phyloP scores from a whole-genome alignment of 2,888 invertebrate genomes.

The Thyatira batis region DNA sequence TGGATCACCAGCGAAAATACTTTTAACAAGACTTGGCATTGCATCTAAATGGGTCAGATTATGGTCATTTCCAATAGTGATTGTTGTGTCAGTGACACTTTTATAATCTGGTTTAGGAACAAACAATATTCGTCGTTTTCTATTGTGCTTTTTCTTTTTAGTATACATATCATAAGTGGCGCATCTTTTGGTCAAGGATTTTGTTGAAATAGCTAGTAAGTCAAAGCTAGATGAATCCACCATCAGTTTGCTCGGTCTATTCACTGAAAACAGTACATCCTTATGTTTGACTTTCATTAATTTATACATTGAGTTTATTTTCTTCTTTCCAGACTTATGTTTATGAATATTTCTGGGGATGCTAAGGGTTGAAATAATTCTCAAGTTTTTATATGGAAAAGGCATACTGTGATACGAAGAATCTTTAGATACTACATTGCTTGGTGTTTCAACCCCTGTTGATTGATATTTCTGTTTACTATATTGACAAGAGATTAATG shows the following conservation, averaged over 20 bases:
- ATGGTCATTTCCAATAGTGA: constrained; percentile 11
- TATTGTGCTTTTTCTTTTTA: constrained; percentile 18
- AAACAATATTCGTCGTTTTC: constrained; percentile 32
- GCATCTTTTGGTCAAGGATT: constrained; percentile 46
- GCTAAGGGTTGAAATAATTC: constrained; percentile 64
- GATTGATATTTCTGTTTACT: constrained; percentile 24
- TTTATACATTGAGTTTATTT: constrained; percentile 23
- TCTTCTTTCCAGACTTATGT: constrained; percentile 17
- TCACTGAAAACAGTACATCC: constrained; percentile 33
- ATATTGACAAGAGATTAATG: constrained; percentile 28
- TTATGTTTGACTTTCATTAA: constrained; percentile 31
- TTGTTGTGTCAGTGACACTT: constrained; percentile 28
- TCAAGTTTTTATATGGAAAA: constrained; percentile 41
- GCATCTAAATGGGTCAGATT: constrained; percentile 19
- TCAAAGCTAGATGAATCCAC: constrained; percentile 45
- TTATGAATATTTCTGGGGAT: constrained; percentile 56
- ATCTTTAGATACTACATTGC: constrained; percentile 12
- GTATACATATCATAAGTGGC: constrained; percentile 29
- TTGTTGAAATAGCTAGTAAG: constrained; percentile 52
- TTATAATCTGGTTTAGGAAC: constrained; percentile 35
- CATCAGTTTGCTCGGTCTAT: constrained; percentile 28
- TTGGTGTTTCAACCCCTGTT: constrained; percentile 11
- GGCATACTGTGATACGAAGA: constrained; percentile 47
- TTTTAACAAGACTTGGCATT: constrained; percentile 49
- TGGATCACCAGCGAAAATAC: constrained; percentile 41